Evolutionary conservation across 2,113 vertebrate genomes (phyloP).

Genomic region (Engystomops pustulosus): DNA sequence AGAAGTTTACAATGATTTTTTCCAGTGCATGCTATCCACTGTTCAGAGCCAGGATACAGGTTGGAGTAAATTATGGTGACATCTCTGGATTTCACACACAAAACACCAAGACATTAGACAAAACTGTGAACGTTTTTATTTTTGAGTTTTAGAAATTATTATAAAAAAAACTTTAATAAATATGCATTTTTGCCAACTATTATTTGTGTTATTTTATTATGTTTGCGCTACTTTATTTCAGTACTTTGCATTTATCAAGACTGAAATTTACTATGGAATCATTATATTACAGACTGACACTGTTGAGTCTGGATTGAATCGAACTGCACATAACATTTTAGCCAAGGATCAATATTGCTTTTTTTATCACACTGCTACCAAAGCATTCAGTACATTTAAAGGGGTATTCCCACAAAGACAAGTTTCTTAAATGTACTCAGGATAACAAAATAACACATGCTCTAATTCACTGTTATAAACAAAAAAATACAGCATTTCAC

Average conservation of each 20-base stretch:
- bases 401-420: no score
- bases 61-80: neutral
- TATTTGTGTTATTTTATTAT: neutral
- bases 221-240: neutral
- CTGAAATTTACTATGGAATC: neutral
- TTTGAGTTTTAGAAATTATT: slow-evolving; percentile 70
- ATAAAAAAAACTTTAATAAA: slow-evolving; percentile 71
- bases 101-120: slow-evolving; percentile 64
- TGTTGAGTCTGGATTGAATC: no score
- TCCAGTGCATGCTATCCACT: neutral
- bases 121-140: slow-evolving; percentile 69
- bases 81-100: slow-evolving; percentile 14
- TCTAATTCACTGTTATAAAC: no score
- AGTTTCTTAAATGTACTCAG: no score
- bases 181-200: slow-evolving; percentile 69
- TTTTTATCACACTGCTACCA: no score
- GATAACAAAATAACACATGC: no score
- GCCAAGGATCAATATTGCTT: no score
- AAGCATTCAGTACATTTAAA: no score
- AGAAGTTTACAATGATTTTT: neutral
- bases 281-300: no score
- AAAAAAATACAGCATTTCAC: no score
- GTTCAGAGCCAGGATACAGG: neutral
- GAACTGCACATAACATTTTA: no score
- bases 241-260: neutral